Evolutionary conservation across 1,140 invertebrate genomes (phyloP).

Genomic region (Pseudachorutes palmiensis): DNA sequence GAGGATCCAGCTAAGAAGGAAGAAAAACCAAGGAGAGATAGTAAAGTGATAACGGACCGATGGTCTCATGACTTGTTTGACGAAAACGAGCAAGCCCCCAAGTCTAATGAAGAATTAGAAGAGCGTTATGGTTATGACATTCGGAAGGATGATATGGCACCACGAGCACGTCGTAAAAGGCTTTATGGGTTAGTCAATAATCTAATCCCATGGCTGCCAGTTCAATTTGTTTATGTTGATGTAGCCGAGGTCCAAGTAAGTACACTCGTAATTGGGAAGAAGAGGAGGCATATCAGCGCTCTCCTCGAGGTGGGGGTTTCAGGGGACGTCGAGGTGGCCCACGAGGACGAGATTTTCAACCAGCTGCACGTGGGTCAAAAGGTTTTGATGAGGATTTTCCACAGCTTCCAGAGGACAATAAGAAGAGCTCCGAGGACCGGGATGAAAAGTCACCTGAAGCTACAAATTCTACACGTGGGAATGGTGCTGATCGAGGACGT

Average conservation of each 20-base stretch:
- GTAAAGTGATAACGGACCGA: slow-evolving; percentile 52
- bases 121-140: slow-evolving; percentile 91
- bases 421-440: slow-evolving; percentile 6
- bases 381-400: slow-evolving; percentile 30
- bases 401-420: slow-evolving; percentile 15
- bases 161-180: slow-evolving; percentile 69
- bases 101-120: slow-evolving; percentile 75
- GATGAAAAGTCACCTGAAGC: not conserved
- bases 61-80: slow-evolving; percentile 89
- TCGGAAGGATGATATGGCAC: slow-evolving; percentile 79
- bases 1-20: slow-evolving; percentile 17
- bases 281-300: slow-evolving; percentile 64
- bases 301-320: slow-evolving; percentile 34
- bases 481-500: not conserved
- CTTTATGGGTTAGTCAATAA: slow-evolving; percentile 62
- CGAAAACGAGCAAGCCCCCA: slow-evolving; percentile 71
- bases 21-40: slow-evolving; percentile 40
- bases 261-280: slow-evolving; percentile 88
- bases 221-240: slow-evolving; percentile 13
- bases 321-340: slow-evolving; percentile 22
- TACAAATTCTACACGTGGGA: not conserved
- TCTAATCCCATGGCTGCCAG: not conserved
- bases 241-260: slow-evolving; percentile 76
- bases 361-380: not conserved
- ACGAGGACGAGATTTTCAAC: slow-evolving; percentile 13